These are phyloP conservation scores for Sander lucioperca DNA, from an alignment of 2,113 vertebrate species.

Conservation along the genomic window DNA sequence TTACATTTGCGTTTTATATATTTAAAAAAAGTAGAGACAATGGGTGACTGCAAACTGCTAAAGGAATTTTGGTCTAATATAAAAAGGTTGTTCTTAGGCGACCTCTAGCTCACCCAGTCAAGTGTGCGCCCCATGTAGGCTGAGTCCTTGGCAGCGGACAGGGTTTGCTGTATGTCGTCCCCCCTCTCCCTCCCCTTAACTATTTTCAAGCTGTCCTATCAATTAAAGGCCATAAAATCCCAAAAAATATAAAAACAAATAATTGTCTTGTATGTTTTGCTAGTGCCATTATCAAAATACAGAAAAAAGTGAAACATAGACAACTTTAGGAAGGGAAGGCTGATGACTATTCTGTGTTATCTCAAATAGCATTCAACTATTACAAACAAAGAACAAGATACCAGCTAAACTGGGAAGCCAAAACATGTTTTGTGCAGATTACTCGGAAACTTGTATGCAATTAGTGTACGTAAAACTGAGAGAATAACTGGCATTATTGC, in stretches of 20 bases:
- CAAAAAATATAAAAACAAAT: no score
- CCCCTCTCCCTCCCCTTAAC: no score
- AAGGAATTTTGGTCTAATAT: neutral
- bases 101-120: no score
- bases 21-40: neutral
- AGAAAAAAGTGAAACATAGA: neutral
- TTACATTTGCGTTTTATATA: neutral
- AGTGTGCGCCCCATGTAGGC: no score
- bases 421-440: neutral
- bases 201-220: no score
- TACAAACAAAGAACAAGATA: neutral
- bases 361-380: neutral
- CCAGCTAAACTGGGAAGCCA: neutral
- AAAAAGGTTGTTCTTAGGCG: neutral
- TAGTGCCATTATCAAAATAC: neutral
- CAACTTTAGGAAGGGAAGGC: neutral
- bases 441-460: neutral
- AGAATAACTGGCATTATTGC: neutral
- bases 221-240: no score
- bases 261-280: neutral
- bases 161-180: no score
- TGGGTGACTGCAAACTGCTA: neutral
- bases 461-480: neutral
- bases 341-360: neutral
- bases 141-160: no score